phyloP scores from a whole-genome alignment of 2,797 vertebrate genomes.

The Crotalus adamanteus region DNA sequence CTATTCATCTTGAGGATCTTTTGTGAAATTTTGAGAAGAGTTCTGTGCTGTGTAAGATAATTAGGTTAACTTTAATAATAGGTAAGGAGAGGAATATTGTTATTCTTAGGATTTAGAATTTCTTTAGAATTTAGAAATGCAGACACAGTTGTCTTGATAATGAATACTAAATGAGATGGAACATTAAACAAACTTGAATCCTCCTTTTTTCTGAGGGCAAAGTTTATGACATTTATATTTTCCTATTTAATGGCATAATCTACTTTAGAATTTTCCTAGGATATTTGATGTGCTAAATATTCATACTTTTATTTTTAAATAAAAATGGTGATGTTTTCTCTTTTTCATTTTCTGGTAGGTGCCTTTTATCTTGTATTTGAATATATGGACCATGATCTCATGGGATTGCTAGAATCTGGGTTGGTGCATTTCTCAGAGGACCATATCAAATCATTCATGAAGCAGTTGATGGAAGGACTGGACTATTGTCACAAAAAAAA shows the following conservation, averaged over 20 bases:
- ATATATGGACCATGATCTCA: constrained; percentile 99
- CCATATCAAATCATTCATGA: constrained; percentile 98
- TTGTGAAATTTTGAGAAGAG: background rate
- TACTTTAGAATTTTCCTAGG: background rate
- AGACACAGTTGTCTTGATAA: background rate
- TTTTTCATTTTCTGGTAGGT: constrained; percentile 68
- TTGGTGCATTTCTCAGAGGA: constrained; percentile 98
- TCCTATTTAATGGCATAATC: background rate
- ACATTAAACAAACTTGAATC: background rate
- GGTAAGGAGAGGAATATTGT: background rate
- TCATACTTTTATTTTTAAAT: background rate
- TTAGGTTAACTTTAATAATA: background rate
- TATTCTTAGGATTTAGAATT: background rate
- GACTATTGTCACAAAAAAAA: constrained; percentile 99
- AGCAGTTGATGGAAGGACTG: constrained; percentile 97
- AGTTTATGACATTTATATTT: background rate
- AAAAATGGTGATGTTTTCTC: background rate
- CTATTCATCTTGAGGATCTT: background rate
- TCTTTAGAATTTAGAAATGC: background rate
- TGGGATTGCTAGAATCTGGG: constrained; percentile 98
- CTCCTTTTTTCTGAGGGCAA: background rate
- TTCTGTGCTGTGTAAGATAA: too few relatives aligned
- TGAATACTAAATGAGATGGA: background rate
- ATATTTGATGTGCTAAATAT: background rate
- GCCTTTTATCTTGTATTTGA: constrained; percentile 99